A percentile compares a stretch with the other conserved stretches of the same genome.
Evolutionary conservation across 2,797 vertebrate genomes (phyloP).

Genomic region (Phoxinus dragarum): DNA sequence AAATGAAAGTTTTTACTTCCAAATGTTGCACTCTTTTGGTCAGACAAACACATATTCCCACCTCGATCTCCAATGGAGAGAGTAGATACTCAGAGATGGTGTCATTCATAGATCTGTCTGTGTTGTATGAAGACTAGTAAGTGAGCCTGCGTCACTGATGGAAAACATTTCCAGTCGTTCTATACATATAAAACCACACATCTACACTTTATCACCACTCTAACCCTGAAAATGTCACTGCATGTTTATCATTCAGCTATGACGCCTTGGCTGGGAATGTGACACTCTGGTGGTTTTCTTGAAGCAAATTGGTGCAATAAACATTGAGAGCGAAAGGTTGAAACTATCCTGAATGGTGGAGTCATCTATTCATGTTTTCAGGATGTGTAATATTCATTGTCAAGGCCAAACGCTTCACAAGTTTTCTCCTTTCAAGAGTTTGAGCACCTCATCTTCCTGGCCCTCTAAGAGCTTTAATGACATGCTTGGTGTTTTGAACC

Average conservation of each 20-base stretch:
- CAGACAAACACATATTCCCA: not conserved
- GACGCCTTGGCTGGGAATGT: not conserved
- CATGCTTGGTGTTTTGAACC: conserved; percentile 28
- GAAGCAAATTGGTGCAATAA: conserved; percentile 2
- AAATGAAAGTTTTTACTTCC: not conserved
- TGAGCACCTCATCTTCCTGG: not conserved
- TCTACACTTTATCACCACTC: conserved; percentile 1
- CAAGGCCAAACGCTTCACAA: conserved; percentile 1
- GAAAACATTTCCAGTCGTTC: not conserved
- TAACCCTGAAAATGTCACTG: conserved; percentile 24
- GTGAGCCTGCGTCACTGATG: not conserved
- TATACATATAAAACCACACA: conserved; percentile 9
- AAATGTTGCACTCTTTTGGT: not conserved
- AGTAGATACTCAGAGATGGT: not conserved
- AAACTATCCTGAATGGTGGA: not conserved
- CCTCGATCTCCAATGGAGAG: not conserved
- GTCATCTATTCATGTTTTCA: conserved; percentile 20
- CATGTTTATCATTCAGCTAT: conserved; percentile 2
- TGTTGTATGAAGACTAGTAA: not conserved
- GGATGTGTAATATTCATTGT: conserved; percentile 11
- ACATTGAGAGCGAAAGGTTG: not conserved
- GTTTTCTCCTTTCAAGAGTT: conserved; percentile 20
- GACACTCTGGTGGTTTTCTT: conserved; percentile 22
- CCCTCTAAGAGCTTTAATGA: conserved; percentile 15
- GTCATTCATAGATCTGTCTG: conserved; percentile 22